Percentiles rank a stretch among this genome's conserved stretches.
Conservation (phyloP, 2,888 invertebrate genomes). For the Palloptera scutellata region DNA sequence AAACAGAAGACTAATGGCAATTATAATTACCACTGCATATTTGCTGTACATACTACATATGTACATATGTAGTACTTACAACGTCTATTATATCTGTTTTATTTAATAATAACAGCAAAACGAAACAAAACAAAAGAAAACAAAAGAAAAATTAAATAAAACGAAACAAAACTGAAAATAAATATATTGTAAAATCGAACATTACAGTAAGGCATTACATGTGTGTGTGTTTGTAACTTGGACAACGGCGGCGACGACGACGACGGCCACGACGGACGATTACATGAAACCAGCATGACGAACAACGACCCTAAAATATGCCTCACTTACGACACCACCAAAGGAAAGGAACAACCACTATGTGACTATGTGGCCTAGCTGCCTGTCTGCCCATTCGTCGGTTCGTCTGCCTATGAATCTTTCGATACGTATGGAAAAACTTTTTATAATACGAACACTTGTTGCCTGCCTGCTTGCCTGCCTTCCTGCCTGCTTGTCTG, state of each 20-base stretch:
- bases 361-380: neutral
- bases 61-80: neutral
- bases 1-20: slow-evolving; percentile 16
- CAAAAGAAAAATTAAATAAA: slow-evolving; percentile 8
- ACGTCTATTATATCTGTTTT: slow-evolving; percentile 21
- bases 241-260: neutral
- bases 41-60: neutral
- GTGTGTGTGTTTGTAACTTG: too few species aligned
- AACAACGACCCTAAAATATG: slow-evolving; percentile 38
- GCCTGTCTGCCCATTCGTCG: neutral
- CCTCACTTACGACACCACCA: neutral
- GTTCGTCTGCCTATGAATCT: neutral
- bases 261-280: slow-evolving; percentile 17
- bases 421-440: neutral
- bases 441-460: neutral
- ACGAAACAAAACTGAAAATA: neutral
- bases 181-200: slow-evolving; percentile 9
- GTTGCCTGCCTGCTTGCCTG: neutral
- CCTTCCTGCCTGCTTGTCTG: neutral
- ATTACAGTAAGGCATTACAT: neutral
- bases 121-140: neutral
- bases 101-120: slow-evolving; percentile 18
- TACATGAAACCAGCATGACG: slow-evolving; percentile 39
- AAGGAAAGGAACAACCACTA: neutral
- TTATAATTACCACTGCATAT: slow-evolving; percentile 11